Evolutionary conservation across 2,888 invertebrate species (phyloP).

Genomic region (Idaea biselata): DNA sequence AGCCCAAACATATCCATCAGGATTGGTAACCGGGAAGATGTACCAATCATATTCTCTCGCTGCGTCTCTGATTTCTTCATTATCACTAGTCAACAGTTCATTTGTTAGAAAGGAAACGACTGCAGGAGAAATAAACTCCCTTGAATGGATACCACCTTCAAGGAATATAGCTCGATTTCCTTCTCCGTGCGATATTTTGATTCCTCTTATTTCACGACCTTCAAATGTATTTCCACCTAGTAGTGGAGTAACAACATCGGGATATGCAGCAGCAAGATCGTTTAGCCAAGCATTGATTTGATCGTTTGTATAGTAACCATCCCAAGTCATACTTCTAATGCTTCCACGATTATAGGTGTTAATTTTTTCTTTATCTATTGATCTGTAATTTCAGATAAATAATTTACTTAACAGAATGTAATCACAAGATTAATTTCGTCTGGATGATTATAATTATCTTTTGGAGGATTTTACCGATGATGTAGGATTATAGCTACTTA

Average conservation of each 20-base stretch:
- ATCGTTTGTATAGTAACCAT: slow-evolving; percentile 78
- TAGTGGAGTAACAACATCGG: slow-evolving; percentile 64
- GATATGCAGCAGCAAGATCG: slow-evolving; percentile 62
- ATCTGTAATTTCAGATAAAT: slow-evolving; percentile 39
- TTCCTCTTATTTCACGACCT: slow-evolving; percentile 62
- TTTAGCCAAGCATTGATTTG: slow-evolving; percentile 83
- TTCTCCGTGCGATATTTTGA: slow-evolving; percentile 58
- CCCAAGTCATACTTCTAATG: slow-evolving; percentile 61
- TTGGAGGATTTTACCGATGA: neutral
- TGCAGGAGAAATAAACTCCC: slow-evolving; percentile 88
- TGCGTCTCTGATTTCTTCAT: slow-evolving; percentile 73
- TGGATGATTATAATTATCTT: neutral
- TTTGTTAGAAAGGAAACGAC: slow-evolving; percentile 85
- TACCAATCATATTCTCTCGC: slow-evolving; percentile 87
- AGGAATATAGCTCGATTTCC: slow-evolving; percentile 52
- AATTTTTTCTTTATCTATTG: slow-evolving; percentile 67
- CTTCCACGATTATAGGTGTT: slow-evolving; percentile 36
- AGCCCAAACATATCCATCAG: slow-evolving; percentile 86
- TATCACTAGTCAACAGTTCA: slow-evolving; percentile 81
- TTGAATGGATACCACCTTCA: slow-evolving; percentile 83
- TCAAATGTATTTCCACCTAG: slow-evolving; percentile 65
- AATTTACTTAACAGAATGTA: neutral
- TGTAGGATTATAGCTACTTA: neutral
- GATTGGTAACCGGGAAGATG: slow-evolving; percentile 86
- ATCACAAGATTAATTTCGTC: neutral